These are phyloP conservation scores for Uloborus plumipes DNA, from an alignment of 2,888 invertebrate species.

Conservation along the genomic window DNA sequence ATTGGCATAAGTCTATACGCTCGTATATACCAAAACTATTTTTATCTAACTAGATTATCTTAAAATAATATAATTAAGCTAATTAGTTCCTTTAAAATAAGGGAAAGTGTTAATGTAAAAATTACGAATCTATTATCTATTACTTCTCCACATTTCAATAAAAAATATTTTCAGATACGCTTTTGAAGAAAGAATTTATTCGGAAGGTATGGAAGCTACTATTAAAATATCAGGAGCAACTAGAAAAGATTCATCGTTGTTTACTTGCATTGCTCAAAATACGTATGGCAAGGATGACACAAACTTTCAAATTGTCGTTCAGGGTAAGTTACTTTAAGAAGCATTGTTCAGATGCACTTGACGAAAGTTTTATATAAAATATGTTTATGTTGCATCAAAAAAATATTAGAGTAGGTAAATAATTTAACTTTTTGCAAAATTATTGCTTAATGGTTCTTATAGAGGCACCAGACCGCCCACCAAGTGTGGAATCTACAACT, in stretches of 20 bases:
- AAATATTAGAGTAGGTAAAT: too few species aligned
- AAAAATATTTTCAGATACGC: constrained; percentile 28
- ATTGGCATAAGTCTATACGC: too few species aligned
- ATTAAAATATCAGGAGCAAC: constrained; percentile 68
- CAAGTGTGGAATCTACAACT: constrained; percentile 68
- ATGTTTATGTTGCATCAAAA: too few species aligned
- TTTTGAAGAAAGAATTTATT: constrained; percentile 53
- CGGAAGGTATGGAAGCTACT: constrained; percentile 69
- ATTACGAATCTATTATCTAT: not conserved
- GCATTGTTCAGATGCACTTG: not conserved
- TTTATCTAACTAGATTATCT: too few species aligned
- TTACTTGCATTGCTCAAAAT: constrained; percentile 66
- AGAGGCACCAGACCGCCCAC: constrained; percentile 71
- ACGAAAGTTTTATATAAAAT: not conserved
- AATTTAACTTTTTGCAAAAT: too few species aligned
- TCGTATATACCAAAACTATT: too few species aligned
- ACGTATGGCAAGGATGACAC: constrained; percentile 67
- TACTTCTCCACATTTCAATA: not conserved
- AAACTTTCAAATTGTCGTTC: constrained; percentile 66
- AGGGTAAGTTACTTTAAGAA: constrained; percentile 67
- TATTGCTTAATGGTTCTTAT: not conserved
- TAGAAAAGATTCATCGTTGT: constrained; percentile 64
- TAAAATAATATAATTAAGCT: too few species aligned
- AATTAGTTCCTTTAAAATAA: too few species aligned
- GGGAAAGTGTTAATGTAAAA: too few species aligned